Evolutionary conservation across 2,888 invertebrate genomes (phyloP), one percentile per base, ranked within the genome.

Genomic region (Drosophila paracracens): DNA sequence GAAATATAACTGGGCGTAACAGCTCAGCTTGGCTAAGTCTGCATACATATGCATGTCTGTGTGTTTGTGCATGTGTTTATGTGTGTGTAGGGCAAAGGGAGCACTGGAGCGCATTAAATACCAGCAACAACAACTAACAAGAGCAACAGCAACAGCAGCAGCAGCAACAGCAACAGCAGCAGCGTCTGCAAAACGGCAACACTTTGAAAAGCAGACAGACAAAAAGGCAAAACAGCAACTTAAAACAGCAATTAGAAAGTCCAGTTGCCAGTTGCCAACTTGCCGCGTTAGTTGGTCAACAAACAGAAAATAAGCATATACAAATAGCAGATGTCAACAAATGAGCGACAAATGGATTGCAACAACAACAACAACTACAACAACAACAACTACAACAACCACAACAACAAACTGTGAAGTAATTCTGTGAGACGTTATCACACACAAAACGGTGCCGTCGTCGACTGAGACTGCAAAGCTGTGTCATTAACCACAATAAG

Each of bases 191-290:
- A 75, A 74, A 59, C 72, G 60, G 58, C 71, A 66, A 75, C 53
- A 58, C 58, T 38, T 62, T 61, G 56, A 73, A 62, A 38, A 6
- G 10, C 25, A 36, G 27, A 38, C 69, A 63, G 31, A 81, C 73
- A 69, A 84, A 84, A 70, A 79, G 68, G 61, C 69, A 72, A 79
- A 76, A 73, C 65, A 76, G 65, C 54, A 38, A 70, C 71, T 74
- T 76, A 76, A 76, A 76, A 83, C 73, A 80, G 67, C 85, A 79
- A 87, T 89, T 87, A 87, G 89, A 87, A 87, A 87, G 87, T 89
- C 74, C 67, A 79, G 69, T 71, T 74, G 58, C 52, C 46, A 63
- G 62, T 72, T 71, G 75, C 25, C 25, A 46, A 25, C 11, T 36
- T 54, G 54, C 35, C 36, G 27, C 11, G 62, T 57, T 76, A 67